Percentiles rank a stretch among this genome's conserved stretches.
phyloP scores from a whole-genome alignment of 1,140 invertebrate genomes.

The Penaeus chinensis region DNA sequence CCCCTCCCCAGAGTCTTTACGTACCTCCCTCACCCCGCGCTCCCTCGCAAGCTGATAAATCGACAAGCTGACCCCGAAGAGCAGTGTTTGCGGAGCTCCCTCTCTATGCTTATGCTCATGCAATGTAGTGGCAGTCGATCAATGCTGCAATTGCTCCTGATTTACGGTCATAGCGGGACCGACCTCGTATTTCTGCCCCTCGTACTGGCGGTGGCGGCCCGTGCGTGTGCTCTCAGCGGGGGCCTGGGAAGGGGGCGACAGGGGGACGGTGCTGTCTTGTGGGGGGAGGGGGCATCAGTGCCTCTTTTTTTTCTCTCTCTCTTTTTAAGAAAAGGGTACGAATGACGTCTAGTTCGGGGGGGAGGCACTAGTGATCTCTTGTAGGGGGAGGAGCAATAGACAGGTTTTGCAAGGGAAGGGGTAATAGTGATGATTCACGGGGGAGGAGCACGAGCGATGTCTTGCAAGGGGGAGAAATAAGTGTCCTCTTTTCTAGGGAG shows the following conservation, averaged over 20 bases:
- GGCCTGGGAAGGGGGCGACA: neutral
- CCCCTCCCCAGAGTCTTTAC: neutral
- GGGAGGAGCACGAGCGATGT: neutral
- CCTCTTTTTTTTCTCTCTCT: no score
- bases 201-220: neutral
- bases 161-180: conserved; percentile 26
- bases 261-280: neutral
- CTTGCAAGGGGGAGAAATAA: neutral
- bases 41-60: conserved; percentile 7
- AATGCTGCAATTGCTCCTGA: conserved; percentile 41
- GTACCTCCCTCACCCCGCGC: neutral
- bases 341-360: no score
- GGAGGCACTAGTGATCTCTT: no score
- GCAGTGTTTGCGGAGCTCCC: conserved; percentile 35
- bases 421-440: neutral
- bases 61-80: neutral
- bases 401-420: neutral
- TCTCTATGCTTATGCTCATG: conserved; percentile 38
- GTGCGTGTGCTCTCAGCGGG: neutral
- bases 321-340: no score
- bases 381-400: conserved; percentile 5
- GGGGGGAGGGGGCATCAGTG: no score
- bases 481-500: neutral
- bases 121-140: conserved; percentile 47
- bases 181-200: conserved; percentile 40